These are phyloP conservation scores for Tringa solitaria DNA, from an alignment of 2,113 vertebrate species.

Conservation along the genomic window DNA sequence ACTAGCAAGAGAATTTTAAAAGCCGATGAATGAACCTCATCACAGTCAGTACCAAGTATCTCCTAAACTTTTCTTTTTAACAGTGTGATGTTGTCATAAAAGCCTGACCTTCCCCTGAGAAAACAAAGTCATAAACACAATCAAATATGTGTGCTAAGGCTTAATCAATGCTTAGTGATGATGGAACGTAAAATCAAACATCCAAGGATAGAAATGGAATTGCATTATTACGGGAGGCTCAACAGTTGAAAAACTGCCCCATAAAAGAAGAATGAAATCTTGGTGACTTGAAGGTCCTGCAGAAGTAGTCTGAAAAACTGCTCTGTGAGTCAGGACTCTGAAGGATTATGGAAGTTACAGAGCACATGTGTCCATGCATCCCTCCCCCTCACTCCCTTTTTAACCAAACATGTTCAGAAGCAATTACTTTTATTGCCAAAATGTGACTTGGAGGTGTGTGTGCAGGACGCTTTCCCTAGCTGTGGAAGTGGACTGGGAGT, in stretches of 20 bases:
- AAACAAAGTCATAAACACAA: slow-evolving; percentile 51
- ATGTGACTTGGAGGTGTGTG: background rate
- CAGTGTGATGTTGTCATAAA: slow-evolving; percentile 50
- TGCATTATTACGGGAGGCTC: slow-evolving; percentile 47
- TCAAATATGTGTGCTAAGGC: slow-evolving; percentile 8
- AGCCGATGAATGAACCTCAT: background rate
- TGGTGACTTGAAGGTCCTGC: slow-evolving; percentile 49
- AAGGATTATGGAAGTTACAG: background rate
- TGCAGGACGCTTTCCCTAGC: background rate
- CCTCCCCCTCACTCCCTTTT: background rate
- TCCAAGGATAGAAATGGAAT: slow-evolving; percentile 61
- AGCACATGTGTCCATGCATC: background rate
- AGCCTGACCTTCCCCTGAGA: slow-evolving; percentile 57
- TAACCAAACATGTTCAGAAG: background rate
- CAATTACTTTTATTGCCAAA: background rate
- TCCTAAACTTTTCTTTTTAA: slow-evolving; percentile 3
- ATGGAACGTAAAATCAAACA: slow-evolving; percentile 66
- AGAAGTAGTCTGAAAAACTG: slow-evolving; percentile 35
- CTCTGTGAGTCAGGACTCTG: background rate
- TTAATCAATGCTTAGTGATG: slow-evolving; percentile 67
- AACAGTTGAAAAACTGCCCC: slow-evolving; percentile 62
- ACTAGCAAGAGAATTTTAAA: background rate
- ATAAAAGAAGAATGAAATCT: slow-evolving; percentile 58
- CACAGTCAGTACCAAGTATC: background rate
- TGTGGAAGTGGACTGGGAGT: background rate